Evolutionary conservation across 2,888 invertebrate genomes (phyloP).

Genomic region (Acanthosepion lycidas): DNA sequence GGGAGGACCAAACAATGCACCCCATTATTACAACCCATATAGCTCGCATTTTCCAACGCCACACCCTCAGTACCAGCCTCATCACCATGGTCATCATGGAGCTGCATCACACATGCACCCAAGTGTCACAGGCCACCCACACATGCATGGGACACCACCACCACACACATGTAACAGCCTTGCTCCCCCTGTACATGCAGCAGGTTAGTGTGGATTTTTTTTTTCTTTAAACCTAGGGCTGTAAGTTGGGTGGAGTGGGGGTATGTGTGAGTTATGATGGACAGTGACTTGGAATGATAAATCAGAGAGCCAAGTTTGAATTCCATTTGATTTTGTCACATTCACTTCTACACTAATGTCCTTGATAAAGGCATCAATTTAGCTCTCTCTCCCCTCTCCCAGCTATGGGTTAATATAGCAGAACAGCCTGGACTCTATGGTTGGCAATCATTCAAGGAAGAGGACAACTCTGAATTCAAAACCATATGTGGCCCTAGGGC

Average conservation of each 20-base stretch:
- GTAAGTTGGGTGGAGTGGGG: neutral
- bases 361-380: no score
- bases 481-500: no score
- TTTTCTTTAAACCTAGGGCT: neutral
- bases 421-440: no score
- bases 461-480: no score
- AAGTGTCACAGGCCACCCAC: slow-evolving; percentile 77
- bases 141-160: slow-evolving; percentile 63
- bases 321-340: no score
- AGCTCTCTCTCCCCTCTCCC: no score
- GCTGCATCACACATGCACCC: slow-evolving; percentile 77
- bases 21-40: slow-evolving; percentile 83
- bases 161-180: slow-evolving; percentile 61
- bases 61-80: slow-evolving; percentile 61
- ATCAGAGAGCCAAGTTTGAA: no score
- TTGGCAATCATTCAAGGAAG: no score
- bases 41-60: slow-evolving; percentile 65
- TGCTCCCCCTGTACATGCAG: slow-evolving; percentile 54
- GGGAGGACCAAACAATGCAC: slow-evolving; percentile 69
- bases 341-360: no score
- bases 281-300: no score
- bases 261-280: no score
- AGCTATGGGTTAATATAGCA: no score
- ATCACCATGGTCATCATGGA: slow-evolving; percentile 69
- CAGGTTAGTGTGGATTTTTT: slow-evolving; percentile 50